phyloP scores from a whole-genome alignment of 2,113 vertebrate genomes.

The Rhadina sibilatrix region DNA sequence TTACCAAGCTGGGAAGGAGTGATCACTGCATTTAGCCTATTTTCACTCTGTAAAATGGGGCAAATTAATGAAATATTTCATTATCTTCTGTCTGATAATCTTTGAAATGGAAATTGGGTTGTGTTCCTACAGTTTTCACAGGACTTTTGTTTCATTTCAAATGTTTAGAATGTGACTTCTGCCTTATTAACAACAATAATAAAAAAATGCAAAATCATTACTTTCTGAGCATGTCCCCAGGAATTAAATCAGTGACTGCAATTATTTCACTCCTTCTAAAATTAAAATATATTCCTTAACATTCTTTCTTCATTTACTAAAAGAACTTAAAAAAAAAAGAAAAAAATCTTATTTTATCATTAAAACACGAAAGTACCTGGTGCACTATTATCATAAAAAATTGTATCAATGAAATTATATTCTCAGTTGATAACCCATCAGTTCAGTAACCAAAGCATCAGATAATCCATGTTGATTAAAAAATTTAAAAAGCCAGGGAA shows the following conservation, averaged over 20 bases:
- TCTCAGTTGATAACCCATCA: background rate
- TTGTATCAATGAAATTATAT: background rate
- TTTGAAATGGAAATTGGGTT: background rate
- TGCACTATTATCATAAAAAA: background rate
- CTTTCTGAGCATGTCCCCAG: background rate
- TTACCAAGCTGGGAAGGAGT: background rate
- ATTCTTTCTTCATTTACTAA: background rate
- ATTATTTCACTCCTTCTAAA: background rate
- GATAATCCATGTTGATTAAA: background rate
- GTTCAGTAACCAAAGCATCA: background rate
- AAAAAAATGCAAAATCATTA: fast-evolving
- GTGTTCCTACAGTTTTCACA: background rate
- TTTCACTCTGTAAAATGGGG: background rate
- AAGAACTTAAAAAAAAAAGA: background rate
- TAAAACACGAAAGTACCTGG: background rate
- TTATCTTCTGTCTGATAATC: background rate
- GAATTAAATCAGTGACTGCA: background rate
- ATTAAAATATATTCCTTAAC: background rate
- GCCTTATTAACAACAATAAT: background rate
- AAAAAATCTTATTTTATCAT: background rate
- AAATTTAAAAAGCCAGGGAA: background rate
- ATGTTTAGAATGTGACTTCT: background rate
- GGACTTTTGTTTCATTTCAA: fast-evolving
- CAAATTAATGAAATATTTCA: background rate
- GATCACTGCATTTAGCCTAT: background rate